phyloP scores from a whole-genome alignment of 1,140 invertebrate genomes.

The Sogatella furcifera region DNA sequence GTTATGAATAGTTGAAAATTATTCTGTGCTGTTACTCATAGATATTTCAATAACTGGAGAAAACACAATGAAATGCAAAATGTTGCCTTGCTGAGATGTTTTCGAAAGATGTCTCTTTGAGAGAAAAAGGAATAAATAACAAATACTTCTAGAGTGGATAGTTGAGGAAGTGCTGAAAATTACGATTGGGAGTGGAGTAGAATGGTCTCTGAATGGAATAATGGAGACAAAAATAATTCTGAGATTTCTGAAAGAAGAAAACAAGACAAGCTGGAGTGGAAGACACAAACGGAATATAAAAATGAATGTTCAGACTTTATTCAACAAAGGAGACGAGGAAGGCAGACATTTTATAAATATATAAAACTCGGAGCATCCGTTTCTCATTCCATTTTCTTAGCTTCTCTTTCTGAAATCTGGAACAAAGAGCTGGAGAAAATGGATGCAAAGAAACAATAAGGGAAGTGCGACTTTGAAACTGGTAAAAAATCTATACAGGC shows the following conservation, averaged over 20 bases:
- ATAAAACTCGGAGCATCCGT: slow-evolving; percentile 4
- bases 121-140: too few relatives aligned
- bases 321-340: not conserved
- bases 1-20: too few relatives aligned
- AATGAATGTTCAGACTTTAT: slow-evolving; percentile 3
- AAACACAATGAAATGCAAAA: too few relatives aligned
- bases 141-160: too few relatives aligned
- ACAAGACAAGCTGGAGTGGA: not conserved
- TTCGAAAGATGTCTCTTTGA: too few relatives aligned
- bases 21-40: too few relatives aligned
- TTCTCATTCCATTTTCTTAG: not conserved
- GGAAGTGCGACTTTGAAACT: not conserved
- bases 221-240: slow-evolving; percentile 15
- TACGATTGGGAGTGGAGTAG: too few relatives aligned
- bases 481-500: not conserved
- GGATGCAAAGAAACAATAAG: not conserved
- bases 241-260: slow-evolving; percentile 12
- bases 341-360: slow-evolving; percentile 14
- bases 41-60: too few relatives aligned
- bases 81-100: too few relatives aligned
- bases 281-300: slow-evolving; percentile 17
- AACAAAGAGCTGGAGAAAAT: not conserved
- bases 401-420: not conserved
- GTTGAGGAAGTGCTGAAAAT: too few relatives aligned
- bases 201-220: too few relatives aligned